phyloP scores from a whole-genome alignment of 2,888 invertebrate genomes.

The Scaptomyza caliginosa region DNA sequence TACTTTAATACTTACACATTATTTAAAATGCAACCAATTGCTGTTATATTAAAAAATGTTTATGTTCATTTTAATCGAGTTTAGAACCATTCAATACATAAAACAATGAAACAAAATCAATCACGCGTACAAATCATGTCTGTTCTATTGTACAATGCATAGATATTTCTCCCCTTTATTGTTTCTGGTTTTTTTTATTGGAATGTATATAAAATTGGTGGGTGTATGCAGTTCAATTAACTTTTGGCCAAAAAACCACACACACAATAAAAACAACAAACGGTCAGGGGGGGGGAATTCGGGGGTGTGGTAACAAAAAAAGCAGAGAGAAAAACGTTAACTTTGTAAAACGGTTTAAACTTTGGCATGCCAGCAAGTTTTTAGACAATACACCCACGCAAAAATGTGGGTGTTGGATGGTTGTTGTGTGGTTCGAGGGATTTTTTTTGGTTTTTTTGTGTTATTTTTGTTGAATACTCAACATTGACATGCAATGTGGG shows the following conservation, averaged over 20 bases:
- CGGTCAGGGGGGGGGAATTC: no score
- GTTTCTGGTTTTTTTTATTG: background rate
- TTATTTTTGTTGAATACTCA: slow-evolving; percentile 49
- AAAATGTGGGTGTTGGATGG: slow-evolving; percentile 13
- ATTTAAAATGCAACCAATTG: background rate
- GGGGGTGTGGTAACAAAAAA: no score
- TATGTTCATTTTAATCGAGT: background rate
- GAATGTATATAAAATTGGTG: slow-evolving; percentile 46
- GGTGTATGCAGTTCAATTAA: slow-evolving; percentile 70
- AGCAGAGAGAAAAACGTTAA: slow-evolving; percentile 34
- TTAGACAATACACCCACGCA: slow-evolving; percentile 51
- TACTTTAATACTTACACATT: no score
- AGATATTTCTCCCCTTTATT: slow-evolving; percentile 2
- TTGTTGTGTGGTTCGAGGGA: background rate
- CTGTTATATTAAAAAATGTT: background rate
- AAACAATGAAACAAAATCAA: background rate
- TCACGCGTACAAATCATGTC: slow-evolving; percentile 12
- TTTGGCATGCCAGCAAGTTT: slow-evolving; percentile 61
- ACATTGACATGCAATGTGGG: slow-evolving; percentile 71
- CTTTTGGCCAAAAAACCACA: slow-evolving; percentile 55
- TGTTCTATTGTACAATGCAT: slow-evolving; percentile 12
- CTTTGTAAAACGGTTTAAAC: slow-evolving; percentile 65
- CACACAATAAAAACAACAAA: slow-evolving; percentile 28
- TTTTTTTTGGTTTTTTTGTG: background rate
- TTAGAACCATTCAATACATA: slow-evolving; percentile 17